phyloP scores from a whole-genome alignment of 2,113 vertebrate species.

The Aegithalos caudatus region DNA sequence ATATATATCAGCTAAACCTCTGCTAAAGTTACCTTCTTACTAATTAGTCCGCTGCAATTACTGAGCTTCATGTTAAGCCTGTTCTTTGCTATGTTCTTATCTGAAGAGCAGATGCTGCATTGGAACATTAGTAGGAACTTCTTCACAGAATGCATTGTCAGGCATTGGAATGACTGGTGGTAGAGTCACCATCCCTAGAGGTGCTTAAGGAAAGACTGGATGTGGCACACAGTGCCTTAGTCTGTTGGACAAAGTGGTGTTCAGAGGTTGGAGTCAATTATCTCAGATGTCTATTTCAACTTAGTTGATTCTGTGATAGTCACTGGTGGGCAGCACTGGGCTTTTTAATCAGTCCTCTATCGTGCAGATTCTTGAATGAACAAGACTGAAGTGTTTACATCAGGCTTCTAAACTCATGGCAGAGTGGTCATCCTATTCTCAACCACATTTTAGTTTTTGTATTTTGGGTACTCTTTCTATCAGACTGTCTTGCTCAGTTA shows the following conservation, averaged over 20 bases:
- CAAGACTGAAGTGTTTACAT: background rate
- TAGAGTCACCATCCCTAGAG: background rate
- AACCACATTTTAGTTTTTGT: background rate
- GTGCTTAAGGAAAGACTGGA: background rate
- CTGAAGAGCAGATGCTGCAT: background rate
- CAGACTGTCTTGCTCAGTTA: background rate
- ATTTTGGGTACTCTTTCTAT: background rate
- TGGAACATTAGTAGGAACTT: background rate
- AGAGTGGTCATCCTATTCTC: background rate
- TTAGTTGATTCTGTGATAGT: background rate
- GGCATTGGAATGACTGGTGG: background rate
- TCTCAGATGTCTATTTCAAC: background rate
- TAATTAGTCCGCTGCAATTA: background rate
- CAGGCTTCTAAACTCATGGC: background rate
- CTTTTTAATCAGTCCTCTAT: background rate
- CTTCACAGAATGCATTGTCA: background rate
- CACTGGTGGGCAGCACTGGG: background rate
- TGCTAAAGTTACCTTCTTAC: background rate
- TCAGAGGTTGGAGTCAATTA: background rate
- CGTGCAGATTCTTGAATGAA: background rate
- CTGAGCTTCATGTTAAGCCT: background rate
- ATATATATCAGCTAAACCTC: background rate
- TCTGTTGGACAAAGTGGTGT: background rate
- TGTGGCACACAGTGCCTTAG: background rate
- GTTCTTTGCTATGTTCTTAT: background rate